Conservation (phyloP, 53 echinoderm and acorn worm species). For the Temnopleurus reevesii region DNA sequence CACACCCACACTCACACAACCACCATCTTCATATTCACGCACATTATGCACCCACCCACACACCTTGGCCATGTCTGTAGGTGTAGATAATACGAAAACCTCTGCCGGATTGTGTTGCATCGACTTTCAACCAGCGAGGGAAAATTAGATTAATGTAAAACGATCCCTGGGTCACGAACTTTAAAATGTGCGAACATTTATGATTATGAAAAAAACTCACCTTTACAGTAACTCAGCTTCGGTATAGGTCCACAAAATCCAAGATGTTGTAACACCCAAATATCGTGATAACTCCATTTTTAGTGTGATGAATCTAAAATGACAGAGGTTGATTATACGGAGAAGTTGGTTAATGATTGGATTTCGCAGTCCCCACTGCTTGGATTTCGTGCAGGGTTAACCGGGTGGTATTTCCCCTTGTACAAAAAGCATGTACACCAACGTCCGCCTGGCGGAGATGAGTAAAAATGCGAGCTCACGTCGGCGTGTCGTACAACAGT, state of each 20-base stretch:
- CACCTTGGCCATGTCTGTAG: too few species aligned
- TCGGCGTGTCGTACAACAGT: slow-evolving; percentile 13
- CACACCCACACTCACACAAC: too few species aligned
- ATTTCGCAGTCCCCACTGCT: slow-evolving; percentile 16
- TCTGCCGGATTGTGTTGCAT: slow-evolving; percentile 18
- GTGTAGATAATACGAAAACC: slow-evolving; percentile 3
- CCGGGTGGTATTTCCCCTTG: neutral
- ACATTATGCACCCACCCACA: neutral
- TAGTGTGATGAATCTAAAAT: neutral
- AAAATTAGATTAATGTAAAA: slow-evolving; percentile 45
- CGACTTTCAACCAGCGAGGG: neutral
- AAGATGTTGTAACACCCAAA: neutral
- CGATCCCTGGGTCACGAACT: slow-evolving; percentile 20
- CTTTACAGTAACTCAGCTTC: neutral
- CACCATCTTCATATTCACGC: too few species aligned
- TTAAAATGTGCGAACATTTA: neutral
- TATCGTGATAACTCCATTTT: slow-evolving; percentile 11
- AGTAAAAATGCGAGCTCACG: slow-evolving; percentile 48
- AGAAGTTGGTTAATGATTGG: slow-evolving; percentile 15
- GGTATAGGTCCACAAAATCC: slow-evolving; percentile 25
- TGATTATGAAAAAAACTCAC: neutral
- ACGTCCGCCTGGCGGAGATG: neutral
- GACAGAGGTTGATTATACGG: slow-evolving; percentile 31
- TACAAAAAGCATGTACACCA: neutral
- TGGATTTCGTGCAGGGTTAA: slow-evolving; percentile 16